Percentiles rank a stretch among this genome's conserved stretches.
These are phyloP conservation scores for Lochmaea capreae DNA, from an alignment of 2,888 invertebrate genomes.

Conservation along the genomic window DNA sequence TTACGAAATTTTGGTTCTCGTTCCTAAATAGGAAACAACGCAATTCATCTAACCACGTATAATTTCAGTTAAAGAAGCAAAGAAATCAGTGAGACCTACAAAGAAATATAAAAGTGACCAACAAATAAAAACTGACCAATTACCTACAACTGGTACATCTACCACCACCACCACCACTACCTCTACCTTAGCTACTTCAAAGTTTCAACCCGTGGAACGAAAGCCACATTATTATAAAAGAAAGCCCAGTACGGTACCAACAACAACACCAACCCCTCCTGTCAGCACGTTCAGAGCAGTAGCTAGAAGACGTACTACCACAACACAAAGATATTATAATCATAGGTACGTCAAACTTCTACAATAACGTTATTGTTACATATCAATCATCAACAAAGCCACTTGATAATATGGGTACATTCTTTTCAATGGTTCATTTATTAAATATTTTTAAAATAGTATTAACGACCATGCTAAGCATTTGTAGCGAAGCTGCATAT, in stretches of 20 bases:
- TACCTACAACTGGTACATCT: constrained; percentile 22
- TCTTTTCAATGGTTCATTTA: too few species aligned
- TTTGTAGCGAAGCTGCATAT: too few species aligned
- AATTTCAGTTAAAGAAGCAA: not conserved
- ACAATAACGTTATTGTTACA: not conserved
- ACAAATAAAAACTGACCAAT: constrained; percentile 22
- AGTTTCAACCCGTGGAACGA: constrained; percentile 5
- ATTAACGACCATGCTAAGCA: too few species aligned
- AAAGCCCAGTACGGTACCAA: constrained; percentile 24
- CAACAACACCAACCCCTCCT: constrained; percentile 59
- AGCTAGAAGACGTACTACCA: constrained; percentile 43
- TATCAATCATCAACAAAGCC: not conserved
- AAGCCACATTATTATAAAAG: constrained; percentile 24
- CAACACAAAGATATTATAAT: constrained; percentile 53
- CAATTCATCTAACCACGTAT: not conserved
- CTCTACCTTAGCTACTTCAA: not conserved
- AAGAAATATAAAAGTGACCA: not conserved
- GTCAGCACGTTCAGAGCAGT: constrained; percentile 65
- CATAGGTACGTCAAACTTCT: constrained; percentile 53
- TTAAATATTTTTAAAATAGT: too few species aligned
- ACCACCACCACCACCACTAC: constrained; percentile 11
- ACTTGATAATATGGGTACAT: too few species aligned
- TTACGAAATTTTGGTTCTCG: too few species aligned
- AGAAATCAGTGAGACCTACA: not conserved
- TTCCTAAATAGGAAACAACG: too few species aligned